phyloP scores from a whole-genome alignment of 2,888 invertebrate genomes.

The Hypena proboscidalis region DNA sequence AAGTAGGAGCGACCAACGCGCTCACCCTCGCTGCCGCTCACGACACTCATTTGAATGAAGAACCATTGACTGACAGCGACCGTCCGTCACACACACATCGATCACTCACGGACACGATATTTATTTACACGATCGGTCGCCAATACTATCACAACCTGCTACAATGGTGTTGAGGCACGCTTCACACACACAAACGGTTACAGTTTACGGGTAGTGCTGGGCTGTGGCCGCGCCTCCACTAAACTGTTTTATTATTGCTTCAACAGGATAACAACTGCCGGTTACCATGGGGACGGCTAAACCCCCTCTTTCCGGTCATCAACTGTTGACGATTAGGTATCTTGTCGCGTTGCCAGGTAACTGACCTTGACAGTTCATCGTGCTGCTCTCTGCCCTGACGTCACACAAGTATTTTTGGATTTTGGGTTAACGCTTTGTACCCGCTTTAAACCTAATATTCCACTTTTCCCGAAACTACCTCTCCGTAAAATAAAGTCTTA shows the following conservation, averaged over 20 bases:
- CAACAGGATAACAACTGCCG: slow-evolving; percentile 31
- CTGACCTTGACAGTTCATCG: slow-evolving; percentile 21
- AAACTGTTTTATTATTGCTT: slow-evolving; percentile 41
- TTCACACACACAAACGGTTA: too few relatives aligned
- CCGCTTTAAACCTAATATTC: too few relatives aligned
- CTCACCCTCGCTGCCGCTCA: slow-evolving; percentile 1
- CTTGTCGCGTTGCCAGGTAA: slow-evolving; percentile 38
- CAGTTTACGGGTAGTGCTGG: too few relatives aligned
- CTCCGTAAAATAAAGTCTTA: too few relatives aligned
- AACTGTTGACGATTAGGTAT: slow-evolving; percentile 38
- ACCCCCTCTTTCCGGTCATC: slow-evolving; percentile 57
- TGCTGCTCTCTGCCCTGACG: not conserved
- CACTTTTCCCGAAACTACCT: too few relatives aligned
- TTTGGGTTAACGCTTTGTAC: too few relatives aligned
- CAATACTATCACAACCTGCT: not conserved
- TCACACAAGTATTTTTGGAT: not conserved
- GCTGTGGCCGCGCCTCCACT: too few relatives aligned
- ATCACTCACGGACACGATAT: slow-evolving; percentile 5
- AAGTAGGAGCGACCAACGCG: slow-evolving; percentile 1
- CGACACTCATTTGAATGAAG: slow-evolving; percentile 26
- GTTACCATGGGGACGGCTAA: slow-evolving; percentile 59
- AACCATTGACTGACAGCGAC: too few relatives aligned
- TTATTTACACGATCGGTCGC: slow-evolving; percentile 2
- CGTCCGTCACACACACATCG: slow-evolving; percentile 8
- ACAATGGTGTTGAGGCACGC: not conserved